Percentiles rank a stretch among this genome's conserved stretches.
Evolutionary conservation across 2,888 invertebrate genomes (phyloP).

Genomic region (Scrobipalpa atriplicella): DNA sequence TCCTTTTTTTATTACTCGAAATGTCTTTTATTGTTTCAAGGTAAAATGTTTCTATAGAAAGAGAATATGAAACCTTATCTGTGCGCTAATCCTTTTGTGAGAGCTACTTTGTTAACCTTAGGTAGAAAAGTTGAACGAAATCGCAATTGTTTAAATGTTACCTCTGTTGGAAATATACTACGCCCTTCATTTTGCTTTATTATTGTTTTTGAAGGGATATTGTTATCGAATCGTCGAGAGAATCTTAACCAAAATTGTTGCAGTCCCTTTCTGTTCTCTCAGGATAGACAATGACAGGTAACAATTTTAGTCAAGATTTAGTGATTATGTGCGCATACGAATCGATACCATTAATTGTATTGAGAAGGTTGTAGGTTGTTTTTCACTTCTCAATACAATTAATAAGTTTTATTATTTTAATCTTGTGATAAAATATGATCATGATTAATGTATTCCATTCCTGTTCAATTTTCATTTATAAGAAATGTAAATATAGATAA

Average conservation of each 20-base stretch:
- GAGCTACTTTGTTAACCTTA: not conserved
- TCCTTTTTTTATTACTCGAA: not conserved
- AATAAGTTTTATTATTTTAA: not conserved
- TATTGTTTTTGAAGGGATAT: not conserved
- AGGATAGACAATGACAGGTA: too few relatives aligned
- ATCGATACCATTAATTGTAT: too few relatives aligned
- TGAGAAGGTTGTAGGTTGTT: too few relatives aligned
- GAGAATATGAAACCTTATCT: not conserved
- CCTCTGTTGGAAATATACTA: not conserved
- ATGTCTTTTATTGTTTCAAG: not conserved
- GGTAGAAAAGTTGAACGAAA: not conserved
- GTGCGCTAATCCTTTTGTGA: not conserved
- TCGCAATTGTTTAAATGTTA: not conserved
- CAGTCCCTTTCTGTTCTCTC: too few relatives aligned
- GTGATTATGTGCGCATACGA: too few relatives aligned
- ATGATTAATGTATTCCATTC: conserved; percentile 22
- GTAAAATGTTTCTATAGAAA: not conserved
- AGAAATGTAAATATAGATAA: conserved; percentile 1
- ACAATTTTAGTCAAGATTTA: too few relatives aligned
- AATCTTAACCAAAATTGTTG: too few relatives aligned
- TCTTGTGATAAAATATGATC: conserved; percentile 20
- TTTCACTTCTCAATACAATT: too few relatives aligned
- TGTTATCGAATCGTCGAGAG: too few relatives aligned
- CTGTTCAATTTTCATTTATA: not conserved
- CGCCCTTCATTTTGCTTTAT: not conserved